phyloP scores from a whole-genome alignment of 1,140 invertebrate species.

The Caenorhabditis latens region DNA sequence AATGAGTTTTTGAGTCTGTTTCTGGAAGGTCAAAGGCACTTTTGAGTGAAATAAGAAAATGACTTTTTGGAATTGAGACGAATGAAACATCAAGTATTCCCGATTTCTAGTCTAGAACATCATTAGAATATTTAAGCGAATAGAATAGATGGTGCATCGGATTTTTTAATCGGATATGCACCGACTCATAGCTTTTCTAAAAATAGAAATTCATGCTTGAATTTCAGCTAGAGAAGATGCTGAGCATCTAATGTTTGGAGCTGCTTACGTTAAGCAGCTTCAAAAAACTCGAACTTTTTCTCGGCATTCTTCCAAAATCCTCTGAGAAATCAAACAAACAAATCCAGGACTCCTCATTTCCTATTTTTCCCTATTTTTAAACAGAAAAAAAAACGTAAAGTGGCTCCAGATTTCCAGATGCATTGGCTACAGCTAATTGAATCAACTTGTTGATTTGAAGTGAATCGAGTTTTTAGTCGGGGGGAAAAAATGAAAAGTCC shows the following conservation, averaged over 20 bases:
- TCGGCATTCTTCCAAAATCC: no score
- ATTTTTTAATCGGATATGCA: background rate
- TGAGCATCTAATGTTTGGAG: no score
- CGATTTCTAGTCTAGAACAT: background rate
- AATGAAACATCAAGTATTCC: background rate
- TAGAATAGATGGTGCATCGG: background rate
- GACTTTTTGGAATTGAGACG: background rate
- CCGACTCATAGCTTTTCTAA: no score
- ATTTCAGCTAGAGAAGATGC: no score
- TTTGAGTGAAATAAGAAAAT: background rate
- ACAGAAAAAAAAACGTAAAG: background rate
- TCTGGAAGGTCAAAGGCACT: background rate
- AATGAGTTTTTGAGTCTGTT: no score
- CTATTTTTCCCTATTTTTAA: background rate
- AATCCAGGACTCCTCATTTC: background rate
- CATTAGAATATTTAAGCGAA: background rate
- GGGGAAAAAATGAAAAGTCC: background rate
- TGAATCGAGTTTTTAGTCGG: background rate
- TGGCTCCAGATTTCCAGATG: background rate
- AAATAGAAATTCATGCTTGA: no score
- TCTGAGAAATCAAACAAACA: background rate
- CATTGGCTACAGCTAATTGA: background rate
- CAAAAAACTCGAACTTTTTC: no score
- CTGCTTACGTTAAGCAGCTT: no score
- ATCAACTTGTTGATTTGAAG: constrained; percentile 8